Evolutionary conservation across 2,113 vertebrate species (phyloP), one percentile per base, ranked within the genome.

Genomic region (Pelusios castaneus): DNA sequence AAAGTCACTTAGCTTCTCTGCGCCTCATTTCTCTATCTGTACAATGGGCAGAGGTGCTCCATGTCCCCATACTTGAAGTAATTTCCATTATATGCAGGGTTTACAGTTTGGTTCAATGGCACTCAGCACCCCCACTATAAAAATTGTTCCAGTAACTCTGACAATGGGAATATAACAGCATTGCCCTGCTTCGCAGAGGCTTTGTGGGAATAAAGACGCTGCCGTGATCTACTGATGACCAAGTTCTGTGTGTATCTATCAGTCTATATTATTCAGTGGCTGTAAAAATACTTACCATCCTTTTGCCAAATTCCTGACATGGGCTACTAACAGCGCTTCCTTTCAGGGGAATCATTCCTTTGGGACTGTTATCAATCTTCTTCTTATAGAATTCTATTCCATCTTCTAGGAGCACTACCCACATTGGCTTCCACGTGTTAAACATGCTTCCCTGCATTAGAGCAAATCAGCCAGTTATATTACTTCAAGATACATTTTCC

Each of bases 311-410:
- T 89, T 99, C 99, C 95, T 99, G 99, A 87, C 99, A 99, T 1
- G 99, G 99, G 87, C 97, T 99, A 29, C 93, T 97, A 67, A 99
- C 81, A 5, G 95, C 96, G 10, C 99, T 98, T 96, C 98, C 99
- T 95, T 99, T 99, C 12, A 99, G 94, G 8, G 99, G 99, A 80
- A 99, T 98, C 99, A 99, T 99, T 83, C 99, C 99, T 98, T 99
- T 99, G 49, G 99, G 98, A 76, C 97, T 99, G 54, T 82, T 98
- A 91, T 99, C 99, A 49, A 97, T 98, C 97, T 99, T 99, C 97
- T 99, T 98, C 95, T 99, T 99, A 93, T 99, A 99, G 98, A 99
- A 99, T 92, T 99, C 99, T 89, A 99, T 93, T 47, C 98, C 99
- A 34, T 99, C 99, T 85, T 99, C 99, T 85, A 99, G 98, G 58